A percentile compares a stretch with the other conserved stretches of the same genome.
phyloP scores from a whole-genome alignment of 2,888 invertebrate genomes.

The Spisula solida region DNA sequence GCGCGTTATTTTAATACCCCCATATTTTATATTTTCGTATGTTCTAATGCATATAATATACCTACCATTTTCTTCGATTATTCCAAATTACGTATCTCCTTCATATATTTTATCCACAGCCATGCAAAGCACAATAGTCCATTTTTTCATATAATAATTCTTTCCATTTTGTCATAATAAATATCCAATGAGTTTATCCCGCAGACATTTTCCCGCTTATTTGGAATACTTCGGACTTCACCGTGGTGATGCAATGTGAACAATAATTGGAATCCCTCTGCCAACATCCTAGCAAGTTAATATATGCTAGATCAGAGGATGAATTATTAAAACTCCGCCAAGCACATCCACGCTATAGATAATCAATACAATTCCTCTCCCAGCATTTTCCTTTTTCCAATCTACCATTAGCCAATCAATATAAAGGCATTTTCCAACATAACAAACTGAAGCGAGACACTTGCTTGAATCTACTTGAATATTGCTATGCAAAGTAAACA shows the following conservation, averaged over 20 bases:
- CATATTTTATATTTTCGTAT: background rate
- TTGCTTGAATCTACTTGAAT: slow-evolving; percentile 14
- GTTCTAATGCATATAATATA: background rate
- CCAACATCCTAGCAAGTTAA: slow-evolving; percentile 57
- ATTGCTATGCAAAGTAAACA: slow-evolving; percentile 14
- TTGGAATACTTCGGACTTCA: slow-evolving; percentile 42
- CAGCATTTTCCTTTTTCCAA: slow-evolving; percentile 33
- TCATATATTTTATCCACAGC: background rate
- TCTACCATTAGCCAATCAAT: slow-evolving; percentile 38
- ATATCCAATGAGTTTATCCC: slow-evolving; percentile 13
- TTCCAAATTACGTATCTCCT: background rate
- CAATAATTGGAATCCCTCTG: slow-evolving; percentile 47
- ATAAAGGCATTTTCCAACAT: slow-evolving; percentile 21
- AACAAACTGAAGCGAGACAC: slow-evolving; percentile 15
- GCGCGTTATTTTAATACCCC: background rate
- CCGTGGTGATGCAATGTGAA: slow-evolving; percentile 39
- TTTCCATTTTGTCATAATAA: slow-evolving; percentile 6
- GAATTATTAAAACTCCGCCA: slow-evolving; percentile 57
- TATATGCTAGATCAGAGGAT: slow-evolving; percentile 57
- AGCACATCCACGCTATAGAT: slow-evolving; percentile 9
- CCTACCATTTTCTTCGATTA: slow-evolving; percentile 18
- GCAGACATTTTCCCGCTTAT: slow-evolving; percentile 19
- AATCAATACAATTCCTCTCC: slow-evolving; percentile 35
- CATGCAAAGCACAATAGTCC: background rate
- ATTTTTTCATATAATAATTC: background rate